These are phyloP conservation scores for Apogon hyalosoma DNA, from an alignment of 2,797 vertebrate genomes.

Conservation along the genomic window DNA sequence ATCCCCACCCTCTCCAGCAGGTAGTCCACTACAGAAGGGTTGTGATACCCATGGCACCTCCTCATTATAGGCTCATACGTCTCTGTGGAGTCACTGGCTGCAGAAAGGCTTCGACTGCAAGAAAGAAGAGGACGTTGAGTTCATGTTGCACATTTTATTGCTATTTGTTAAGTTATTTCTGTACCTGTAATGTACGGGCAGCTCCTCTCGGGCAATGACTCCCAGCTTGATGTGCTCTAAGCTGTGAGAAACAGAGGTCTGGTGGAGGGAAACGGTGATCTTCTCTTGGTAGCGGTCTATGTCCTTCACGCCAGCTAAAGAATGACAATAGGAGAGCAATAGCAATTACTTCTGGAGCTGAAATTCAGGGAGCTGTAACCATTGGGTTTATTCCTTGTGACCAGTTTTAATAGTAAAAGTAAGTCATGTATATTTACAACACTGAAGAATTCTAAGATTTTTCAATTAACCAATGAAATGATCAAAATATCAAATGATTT, in stretches of 20 bases:
- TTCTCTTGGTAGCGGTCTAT: conserved; percentile 97
- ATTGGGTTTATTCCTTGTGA: not conserved
- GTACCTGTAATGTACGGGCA: conserved; percentile 93
- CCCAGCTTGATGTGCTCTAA: conserved; percentile 89
- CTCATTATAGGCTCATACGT: conserved; percentile 90
- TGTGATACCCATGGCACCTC: conserved; percentile 91
- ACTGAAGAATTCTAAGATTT: no score
- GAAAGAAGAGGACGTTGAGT: not conserved
- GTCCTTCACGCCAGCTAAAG: conserved; percentile 92
- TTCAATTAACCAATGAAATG: no score
- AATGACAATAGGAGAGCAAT: not conserved
- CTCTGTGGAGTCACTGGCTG: conserved; percentile 83
- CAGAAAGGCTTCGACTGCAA: conserved; percentile 86
- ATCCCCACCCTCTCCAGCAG: conserved; percentile 92
- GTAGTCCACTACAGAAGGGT: conserved; percentile 94
- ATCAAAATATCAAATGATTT: no score
- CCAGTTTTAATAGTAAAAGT: not conserved
- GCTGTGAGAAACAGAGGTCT: conserved; percentile 85
- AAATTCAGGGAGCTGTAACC: not conserved
- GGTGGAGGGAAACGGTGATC: conserved; percentile 90
- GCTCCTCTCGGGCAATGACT: conserved; percentile 91
- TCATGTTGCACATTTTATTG: not conserved
- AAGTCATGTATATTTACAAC: not conserved
- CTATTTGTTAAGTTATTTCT: not conserved
- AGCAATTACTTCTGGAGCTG: not conserved